A percentile compares a stretch with the other conserved stretches of the same genome.
phyloP scores from a whole-genome alignment of 2,113 vertebrate species.

The Procavia capensis region DNA sequence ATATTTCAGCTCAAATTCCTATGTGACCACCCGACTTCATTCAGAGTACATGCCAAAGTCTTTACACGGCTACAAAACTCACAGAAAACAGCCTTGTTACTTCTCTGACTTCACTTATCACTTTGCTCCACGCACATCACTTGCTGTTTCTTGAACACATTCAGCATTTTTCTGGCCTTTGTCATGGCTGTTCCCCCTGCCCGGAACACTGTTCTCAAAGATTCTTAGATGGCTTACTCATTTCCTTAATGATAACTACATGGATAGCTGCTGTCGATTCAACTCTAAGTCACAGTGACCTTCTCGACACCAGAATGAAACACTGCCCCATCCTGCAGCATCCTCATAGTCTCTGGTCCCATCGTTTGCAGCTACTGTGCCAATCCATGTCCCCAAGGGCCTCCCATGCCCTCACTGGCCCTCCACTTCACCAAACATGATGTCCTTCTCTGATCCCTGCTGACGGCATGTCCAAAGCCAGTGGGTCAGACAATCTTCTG shows the following conservation, averaged over 20 bases:
- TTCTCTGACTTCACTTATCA: neutral
- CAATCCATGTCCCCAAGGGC: too few species aligned
- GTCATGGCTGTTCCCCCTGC: neutral
- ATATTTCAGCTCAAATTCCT: neutral
- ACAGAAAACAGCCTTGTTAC: neutral
- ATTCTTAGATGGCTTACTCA: neutral
- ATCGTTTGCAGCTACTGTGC: too few species aligned
- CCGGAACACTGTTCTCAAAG: neutral
- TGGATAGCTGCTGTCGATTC: too few species aligned
- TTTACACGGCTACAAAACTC: neutral
- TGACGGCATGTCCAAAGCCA: too few species aligned
- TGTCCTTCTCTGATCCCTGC: too few species aligned
- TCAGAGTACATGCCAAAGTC: neutral
- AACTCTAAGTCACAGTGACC: too few species aligned
- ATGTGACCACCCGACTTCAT: neutral
- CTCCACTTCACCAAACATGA: too few species aligned
- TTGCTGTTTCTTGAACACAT: neutral
- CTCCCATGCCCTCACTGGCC: too few species aligned
- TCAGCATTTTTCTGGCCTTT: neutral
- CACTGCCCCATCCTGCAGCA: too few species aligned
- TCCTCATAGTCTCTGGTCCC: too few species aligned
- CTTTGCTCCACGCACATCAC: neutral
- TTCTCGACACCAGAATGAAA: too few species aligned
- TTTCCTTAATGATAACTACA: neutral
- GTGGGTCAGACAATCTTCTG: too few species aligned